Base-by-base conservation (phyloP, 2,113 vertebrate genomes). In the Rhabdornis inornatus region DNA sequence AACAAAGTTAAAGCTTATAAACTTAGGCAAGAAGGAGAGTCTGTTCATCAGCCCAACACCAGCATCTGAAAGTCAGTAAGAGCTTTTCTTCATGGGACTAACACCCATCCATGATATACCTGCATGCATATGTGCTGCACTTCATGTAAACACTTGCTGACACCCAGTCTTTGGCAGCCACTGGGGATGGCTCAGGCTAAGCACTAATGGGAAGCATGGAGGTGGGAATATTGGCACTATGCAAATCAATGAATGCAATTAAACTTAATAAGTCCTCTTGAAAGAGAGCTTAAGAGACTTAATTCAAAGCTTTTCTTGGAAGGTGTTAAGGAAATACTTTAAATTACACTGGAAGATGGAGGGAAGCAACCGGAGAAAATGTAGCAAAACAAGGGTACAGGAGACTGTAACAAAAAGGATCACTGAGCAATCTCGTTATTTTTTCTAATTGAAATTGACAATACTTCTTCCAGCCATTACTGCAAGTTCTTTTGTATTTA, bases 1-100 rank as follows among this genome's bases (percentile, higher is more conserved):
- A 98, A 97, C 97, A 96, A 97, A 87, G 94, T 97, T 95, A 95
- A 96, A 96, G 94, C 96, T 82, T 94, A 97, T 92, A 97, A 97
- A 95, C 30, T 47, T 81, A 97, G 72, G 88, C 76, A 94, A 86
- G 44, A 35, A 82, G 65, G 57, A 96, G 92, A 96, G 88, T 81
- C 97, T 98, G 96, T 94, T 97, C 96, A 63, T 94, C 88, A 95
- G 89, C 91, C 57, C 68, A 97, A 98, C 96, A 97, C 96, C 95
- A 97, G 97, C 95, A 92, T 35, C 52, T 50, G 60, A 64, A 93
- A 89, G 59, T 7, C 16, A 4, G 19, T 45, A 83, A 69, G 68
- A 71, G 61, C n/a, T 89, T 69, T 75, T 57, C 24, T 40, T 7
- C n/a, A 42, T 0, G 39, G 82, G 42, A 42, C 61, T 81, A 70